These are phyloP conservation scores for Drosophila rellima DNA, from an alignment of 2,888 invertebrate species.

Conservation along the genomic window DNA sequence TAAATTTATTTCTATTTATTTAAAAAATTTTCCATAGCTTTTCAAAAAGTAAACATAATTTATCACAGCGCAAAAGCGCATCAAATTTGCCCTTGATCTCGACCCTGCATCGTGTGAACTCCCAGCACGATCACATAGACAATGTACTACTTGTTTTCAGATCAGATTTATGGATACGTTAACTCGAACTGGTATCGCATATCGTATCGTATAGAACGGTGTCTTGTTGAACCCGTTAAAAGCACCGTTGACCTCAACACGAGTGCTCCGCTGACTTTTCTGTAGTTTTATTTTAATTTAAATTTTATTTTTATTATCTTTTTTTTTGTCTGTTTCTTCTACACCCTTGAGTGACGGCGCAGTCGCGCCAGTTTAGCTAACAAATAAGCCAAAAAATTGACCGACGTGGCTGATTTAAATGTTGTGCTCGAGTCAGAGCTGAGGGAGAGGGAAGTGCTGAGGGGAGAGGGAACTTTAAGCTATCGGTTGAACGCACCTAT, in stretches of 20 bases:
- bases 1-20: constrained; percentile 13
- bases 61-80: constrained; percentile 34
- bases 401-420: constrained; percentile 65
- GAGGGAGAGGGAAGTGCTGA: background rate
- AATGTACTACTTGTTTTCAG: constrained; percentile 26
- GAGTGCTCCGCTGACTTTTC: constrained; percentile 25
- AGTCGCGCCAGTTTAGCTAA: constrained; percentile 66
- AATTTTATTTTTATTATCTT: constrained; percentile 14
- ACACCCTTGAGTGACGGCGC: constrained; percentile 72
- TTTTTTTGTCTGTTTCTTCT: constrained; percentile 13
- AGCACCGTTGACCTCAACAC: constrained; percentile 78
- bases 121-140: constrained; percentile 8
- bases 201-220: constrained; percentile 1
- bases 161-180: constrained; percentile 10
- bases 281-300: constrained; percentile 9
- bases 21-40: constrained; percentile 17
- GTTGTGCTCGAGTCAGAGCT: constrained; percentile 5
- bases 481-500: constrained; percentile 58
- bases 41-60: constrained; percentile 26
- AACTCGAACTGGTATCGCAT: constrained; percentile 2
- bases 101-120: constrained; percentile 70
- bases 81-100: constrained; percentile 49
- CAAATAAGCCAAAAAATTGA: constrained; percentile 77
- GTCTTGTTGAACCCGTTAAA: constrained; percentile 66
- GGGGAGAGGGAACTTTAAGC: background rate